These are phyloP conservation scores for Heliothis subflexa DNA, from an alignment of 1,140 invertebrate genomes.

Conservation along the genomic window DNA sequence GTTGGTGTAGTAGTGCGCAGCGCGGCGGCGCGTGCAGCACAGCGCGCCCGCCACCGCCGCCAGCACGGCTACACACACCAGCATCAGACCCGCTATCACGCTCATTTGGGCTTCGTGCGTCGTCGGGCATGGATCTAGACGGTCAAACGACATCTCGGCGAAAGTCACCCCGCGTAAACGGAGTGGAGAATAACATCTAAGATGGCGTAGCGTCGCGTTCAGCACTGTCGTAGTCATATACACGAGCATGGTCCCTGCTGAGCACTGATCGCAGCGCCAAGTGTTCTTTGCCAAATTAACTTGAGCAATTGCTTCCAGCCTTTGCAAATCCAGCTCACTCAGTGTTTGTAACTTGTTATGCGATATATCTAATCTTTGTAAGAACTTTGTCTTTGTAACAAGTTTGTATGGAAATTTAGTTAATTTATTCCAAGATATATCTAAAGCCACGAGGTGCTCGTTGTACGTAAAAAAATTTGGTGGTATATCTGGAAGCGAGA, in stretches of 20 bases:
- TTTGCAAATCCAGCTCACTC: constrained; percentile 86
- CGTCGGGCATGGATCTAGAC: constrained; percentile 86
- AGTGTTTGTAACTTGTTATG: constrained; percentile 88
- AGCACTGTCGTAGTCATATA: constrained; percentile 85
- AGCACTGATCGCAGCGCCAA: constrained; percentile 90
- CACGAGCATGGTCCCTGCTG: constrained; percentile 86
- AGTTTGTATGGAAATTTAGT: constrained; percentile 86
- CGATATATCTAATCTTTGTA: constrained; percentile 88
- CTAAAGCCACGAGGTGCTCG: constrained; percentile 76
- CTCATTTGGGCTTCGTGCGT: constrained; percentile 87
- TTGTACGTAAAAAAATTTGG: constrained; percentile 84
- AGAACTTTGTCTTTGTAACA: constrained; percentile 85
- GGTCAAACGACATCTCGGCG: constrained; percentile 77
- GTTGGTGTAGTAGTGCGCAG: constrained; percentile 91
- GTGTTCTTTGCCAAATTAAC: constrained; percentile 88
- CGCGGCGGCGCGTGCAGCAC: constrained; percentile 88
- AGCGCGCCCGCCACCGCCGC: constrained; percentile 84
- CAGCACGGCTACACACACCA: constrained; percentile 85
- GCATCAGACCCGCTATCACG: constrained; percentile 87
- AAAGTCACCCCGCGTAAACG: constrained; percentile 84
- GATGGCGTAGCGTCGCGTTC: constrained; percentile 81
- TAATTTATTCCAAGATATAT: constrained; percentile 88
- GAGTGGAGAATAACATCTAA: constrained; percentile 86
- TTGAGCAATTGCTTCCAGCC: constrained; percentile 84
- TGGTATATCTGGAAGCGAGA: constrained; percentile 85